Evolutionary conservation across 2,888 invertebrate species (phyloP).

Genomic region (Timema cristinae): DNA sequence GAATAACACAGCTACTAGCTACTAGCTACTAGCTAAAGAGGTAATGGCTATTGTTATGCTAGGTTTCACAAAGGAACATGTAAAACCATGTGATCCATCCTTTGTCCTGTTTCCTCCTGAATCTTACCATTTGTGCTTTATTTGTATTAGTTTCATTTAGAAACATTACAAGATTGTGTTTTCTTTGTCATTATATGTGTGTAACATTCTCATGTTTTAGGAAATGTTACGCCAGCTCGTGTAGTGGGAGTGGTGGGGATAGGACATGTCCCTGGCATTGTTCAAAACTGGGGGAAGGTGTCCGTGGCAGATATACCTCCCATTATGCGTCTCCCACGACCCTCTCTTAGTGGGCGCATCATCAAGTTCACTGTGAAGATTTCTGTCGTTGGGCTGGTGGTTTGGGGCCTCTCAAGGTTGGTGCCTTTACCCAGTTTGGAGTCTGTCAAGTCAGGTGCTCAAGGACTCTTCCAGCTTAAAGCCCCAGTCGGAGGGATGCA

Average conservation of each 20-base stretch:
- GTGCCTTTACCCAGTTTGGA: constrained; percentile 29
- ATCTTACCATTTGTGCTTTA: neutral
- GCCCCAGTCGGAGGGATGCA: neutral
- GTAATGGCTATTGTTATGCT: too few species aligned
- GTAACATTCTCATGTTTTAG: neutral
- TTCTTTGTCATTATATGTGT: constrained; percentile 1
- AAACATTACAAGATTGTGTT: constrained; percentile 29
- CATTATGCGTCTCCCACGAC: constrained; percentile 65
- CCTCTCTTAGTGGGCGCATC: constrained; percentile 59
- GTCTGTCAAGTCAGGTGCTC: constrained; percentile 1
- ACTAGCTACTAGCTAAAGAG: too few species aligned
- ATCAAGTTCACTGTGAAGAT: constrained; percentile 55
- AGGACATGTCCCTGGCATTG: constrained; percentile 90
- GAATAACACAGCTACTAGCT: too few species aligned
- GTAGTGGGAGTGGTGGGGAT: constrained; percentile 98
- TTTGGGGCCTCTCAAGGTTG: constrained; percentile 37
- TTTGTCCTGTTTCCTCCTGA: too few species aligned
- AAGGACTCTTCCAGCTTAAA: constrained; percentile 7
- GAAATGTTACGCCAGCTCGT: constrained; percentile 54
- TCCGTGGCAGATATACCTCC: constrained; percentile 59
- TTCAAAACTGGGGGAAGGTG: constrained; percentile 75
- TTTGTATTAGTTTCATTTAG: constrained; percentile 32
- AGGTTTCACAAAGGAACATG: too few species aligned
- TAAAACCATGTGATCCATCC: too few species aligned
- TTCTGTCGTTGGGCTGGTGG: constrained; percentile 47